Base-by-base conservation (phyloP, 2,113 vertebrate species). In the Taxidea taxus region DNA sequence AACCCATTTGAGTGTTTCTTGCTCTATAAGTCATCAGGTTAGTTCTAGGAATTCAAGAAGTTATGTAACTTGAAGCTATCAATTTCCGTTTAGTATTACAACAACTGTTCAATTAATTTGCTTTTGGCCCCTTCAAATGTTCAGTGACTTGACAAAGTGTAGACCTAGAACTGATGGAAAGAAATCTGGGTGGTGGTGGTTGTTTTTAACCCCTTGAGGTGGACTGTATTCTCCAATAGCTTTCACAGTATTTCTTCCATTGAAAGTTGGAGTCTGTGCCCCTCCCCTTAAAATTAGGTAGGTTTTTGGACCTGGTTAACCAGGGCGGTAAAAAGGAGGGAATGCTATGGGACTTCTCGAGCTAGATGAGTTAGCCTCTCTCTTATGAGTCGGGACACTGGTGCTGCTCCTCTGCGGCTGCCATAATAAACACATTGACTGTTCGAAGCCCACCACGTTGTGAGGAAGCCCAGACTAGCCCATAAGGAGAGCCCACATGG, bases 81-180 rank as follows among this genome's bases (percentile, higher is more conserved):
- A 15, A 18, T 93, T 97, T 97, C 51, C 82, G 95, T 95, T 70
- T 86, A 91, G 4, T 70, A 78, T 66, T 56, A 70, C 92, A 56
- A 62, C 82, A 95, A 93, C 15, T 93, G 15, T 85, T 94, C 83
- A 68, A 54, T 87, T 81, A 81, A 51, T 74, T 77, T 58, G 51
- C 7, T 56, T 78, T 92, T 51, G 58, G 47, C 3, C 39, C 34
- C 34, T 42, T 72, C 47, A 81, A 54, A 72, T 68, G 6, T 84
- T 74, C 42, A 88, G 42, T 58, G 56, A 85, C 27, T 64, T 77
- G 37, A 75, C 6, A 47, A 85, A 89, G 27, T 39, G 42, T 47
- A 75, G 39, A 42, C 10, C 25, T 58, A 18, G 13, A 88, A 56
- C 20, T 39, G 16, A 51, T 58, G 15, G 44, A 81, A 92, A 75